These are phyloP conservation scores for Entosphenus tridentatus DNA, from an alignment of 2,113 vertebrate species.

Conservation along the genomic window DNA sequence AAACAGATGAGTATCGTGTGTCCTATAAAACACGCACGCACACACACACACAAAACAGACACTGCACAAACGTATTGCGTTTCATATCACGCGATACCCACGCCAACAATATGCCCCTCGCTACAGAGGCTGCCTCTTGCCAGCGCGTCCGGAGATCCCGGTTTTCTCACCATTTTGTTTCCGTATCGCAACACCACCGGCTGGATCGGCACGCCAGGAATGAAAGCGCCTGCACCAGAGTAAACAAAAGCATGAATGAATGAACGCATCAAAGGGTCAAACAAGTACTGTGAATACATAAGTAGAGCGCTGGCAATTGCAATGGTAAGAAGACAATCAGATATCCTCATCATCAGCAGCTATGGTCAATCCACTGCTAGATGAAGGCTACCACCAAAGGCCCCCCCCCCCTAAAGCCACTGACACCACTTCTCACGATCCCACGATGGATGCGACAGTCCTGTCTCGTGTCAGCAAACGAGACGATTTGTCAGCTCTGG, in stretches of 20 bases:
- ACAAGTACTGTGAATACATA: no score
- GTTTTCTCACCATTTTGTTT: constrained; percentile 49
- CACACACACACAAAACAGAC: background rate
- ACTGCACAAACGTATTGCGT: background rate
- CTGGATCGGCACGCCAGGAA: constrained; percentile 79
- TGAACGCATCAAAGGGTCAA: no score
- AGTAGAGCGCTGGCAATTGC: no score
- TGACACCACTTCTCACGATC: no score
- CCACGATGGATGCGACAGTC: no score
- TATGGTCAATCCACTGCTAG: background rate
- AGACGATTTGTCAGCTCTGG: no score
- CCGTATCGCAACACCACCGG: constrained; percentile 78
- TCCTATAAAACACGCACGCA: no score
- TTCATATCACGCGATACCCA: background rate
- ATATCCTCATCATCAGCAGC: background rate
- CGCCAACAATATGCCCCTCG: no score
- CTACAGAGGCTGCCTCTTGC: no score
- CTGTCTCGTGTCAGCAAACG: no score
- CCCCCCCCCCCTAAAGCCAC: background rate
- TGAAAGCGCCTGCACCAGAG: constrained; percentile 49
- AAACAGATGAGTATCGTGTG: no score
- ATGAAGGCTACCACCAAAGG: background rate
- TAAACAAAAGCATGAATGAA: constrained; percentile 5
- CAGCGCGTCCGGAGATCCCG: background rate
- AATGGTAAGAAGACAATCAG: no score